These are phyloP conservation scores for Trichoplusia ni DNA, from an alignment of 1,140 invertebrate species.

Conservation along the genomic window DNA sequence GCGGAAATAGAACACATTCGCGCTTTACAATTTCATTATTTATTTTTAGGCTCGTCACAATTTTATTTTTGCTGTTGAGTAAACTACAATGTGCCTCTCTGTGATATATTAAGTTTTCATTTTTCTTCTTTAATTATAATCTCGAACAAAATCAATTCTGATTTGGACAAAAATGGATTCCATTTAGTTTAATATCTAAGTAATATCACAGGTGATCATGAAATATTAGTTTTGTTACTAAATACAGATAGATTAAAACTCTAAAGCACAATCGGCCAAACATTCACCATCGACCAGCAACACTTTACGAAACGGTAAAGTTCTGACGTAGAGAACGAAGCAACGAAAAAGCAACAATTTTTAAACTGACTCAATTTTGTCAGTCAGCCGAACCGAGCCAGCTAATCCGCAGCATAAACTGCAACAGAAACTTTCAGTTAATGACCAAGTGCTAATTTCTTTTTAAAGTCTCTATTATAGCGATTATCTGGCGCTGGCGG, in stretches of 20 bases:
- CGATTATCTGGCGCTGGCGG: conserved; percentile 47
- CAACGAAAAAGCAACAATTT: conserved; percentile 11
- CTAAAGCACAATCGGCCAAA: no score
- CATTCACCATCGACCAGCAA: background rate
- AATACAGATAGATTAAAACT: no score
- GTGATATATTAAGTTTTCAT: no score
- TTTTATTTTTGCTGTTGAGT: no score
- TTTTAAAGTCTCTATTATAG: conserved; percentile 54
- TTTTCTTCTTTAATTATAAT: no score
- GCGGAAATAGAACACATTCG: conserved; percentile 5
- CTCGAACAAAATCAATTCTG: no score
- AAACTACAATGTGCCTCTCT: no score
- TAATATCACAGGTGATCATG: no score
- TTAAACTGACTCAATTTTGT: conserved; percentile 14
- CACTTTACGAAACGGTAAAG: background rate
- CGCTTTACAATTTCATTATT: background rate
- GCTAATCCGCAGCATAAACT: conserved; percentile 33
- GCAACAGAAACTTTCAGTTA: conserved; percentile 44
- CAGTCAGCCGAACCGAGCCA: background rate
- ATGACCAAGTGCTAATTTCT: conserved; percentile 56
- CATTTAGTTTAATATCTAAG: no score
- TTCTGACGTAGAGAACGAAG: conserved; percentile 5
- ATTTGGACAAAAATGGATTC: no score
- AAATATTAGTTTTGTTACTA: no score
- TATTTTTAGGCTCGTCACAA: background rate